These are phyloP conservation scores for Anabas testudineus DNA, from an alignment of 2,797 vertebrate genomes.

Conservation along the genomic window DNA sequence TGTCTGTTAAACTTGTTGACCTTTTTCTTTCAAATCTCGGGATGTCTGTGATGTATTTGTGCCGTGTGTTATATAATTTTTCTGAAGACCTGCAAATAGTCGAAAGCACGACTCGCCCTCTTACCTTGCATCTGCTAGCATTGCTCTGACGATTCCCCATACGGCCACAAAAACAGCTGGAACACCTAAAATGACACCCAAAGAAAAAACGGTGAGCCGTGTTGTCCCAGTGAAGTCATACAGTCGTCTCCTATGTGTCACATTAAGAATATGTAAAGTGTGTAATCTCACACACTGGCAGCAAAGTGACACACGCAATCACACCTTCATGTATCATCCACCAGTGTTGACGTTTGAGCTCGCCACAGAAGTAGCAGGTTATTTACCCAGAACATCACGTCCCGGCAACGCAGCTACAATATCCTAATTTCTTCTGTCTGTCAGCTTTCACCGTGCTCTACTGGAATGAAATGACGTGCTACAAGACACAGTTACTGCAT, in stretches of 20 bases:
- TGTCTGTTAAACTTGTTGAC: neutral
- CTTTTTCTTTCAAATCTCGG: neutral
- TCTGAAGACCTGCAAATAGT: too few relatives aligned
- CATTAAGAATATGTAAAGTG: neutral
- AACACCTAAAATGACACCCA: conserved; percentile 86
- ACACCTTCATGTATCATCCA: neutral
- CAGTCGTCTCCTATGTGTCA: neutral
- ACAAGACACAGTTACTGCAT: neutral
- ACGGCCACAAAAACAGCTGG: conserved; percentile 88
- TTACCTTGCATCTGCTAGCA: conserved; percentile 88
- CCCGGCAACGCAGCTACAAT: neutral
- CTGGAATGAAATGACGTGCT: neutral
- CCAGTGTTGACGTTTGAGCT: neutral
- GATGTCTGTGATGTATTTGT: neutral
- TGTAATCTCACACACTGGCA: neutral
- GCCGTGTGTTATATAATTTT: too few relatives aligned
- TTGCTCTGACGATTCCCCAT: conserved; percentile 88
- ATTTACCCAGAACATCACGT: neutral
- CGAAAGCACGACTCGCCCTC: conserved; percentile 18
- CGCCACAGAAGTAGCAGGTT: neutral
- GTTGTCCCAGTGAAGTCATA: neutral
- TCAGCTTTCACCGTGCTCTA: neutral
- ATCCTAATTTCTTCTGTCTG: neutral
- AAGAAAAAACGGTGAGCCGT: conserved; percentile 10
- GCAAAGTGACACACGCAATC: conserved; percentile 11